phyloP scores from a whole-genome alignment of 92 coral and sea anemone species.

The Metridium senile region DNA sequence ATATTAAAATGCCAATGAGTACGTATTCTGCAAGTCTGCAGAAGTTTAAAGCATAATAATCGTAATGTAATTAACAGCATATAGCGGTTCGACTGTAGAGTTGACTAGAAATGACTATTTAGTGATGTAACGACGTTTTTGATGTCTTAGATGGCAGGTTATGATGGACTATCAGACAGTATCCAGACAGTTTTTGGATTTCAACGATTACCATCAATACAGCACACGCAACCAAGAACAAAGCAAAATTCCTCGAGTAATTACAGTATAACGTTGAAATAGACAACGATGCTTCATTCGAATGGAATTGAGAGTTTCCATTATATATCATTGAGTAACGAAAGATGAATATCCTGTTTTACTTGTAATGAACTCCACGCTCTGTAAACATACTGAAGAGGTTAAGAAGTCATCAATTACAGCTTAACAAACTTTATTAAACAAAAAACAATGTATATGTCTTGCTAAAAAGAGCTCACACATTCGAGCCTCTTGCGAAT shows the following conservation, averaged over 20 bases:
- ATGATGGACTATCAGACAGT: not conserved
- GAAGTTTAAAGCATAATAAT: not conserved
- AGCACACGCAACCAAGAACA: constrained; percentile 14
- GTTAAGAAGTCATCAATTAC: constrained; percentile 22
- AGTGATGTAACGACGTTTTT: not conserved
- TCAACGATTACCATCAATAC: constrained; percentile 7
- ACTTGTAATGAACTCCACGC: constrained; percentile 1
- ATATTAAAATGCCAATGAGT: not conserved
- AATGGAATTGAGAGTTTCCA: not conserved
- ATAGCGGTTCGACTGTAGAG: not conserved
- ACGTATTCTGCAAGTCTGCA: not conserved
- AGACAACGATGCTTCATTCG: not conserved
- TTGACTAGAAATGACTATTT: not conserved
- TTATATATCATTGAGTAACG: not conserved
- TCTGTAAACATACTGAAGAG: constrained; percentile 19
- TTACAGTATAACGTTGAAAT: too few relatives aligned
- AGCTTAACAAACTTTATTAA: constrained; percentile 11
- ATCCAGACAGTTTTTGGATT: constrained; percentile 16
- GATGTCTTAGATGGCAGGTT: constrained; percentile 23
- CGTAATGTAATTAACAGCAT: not conserved
- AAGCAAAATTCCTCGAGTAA: not conserved
- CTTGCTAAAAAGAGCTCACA: not conserved
- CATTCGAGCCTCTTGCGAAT: too few relatives aligned
- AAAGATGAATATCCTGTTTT: not conserved
- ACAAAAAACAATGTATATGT: not conserved